These are phyloP conservation scores for Balanococcus diminutus DNA, from an alignment of 2,888 invertebrate genomes.

Conservation along the genomic window DNA sequence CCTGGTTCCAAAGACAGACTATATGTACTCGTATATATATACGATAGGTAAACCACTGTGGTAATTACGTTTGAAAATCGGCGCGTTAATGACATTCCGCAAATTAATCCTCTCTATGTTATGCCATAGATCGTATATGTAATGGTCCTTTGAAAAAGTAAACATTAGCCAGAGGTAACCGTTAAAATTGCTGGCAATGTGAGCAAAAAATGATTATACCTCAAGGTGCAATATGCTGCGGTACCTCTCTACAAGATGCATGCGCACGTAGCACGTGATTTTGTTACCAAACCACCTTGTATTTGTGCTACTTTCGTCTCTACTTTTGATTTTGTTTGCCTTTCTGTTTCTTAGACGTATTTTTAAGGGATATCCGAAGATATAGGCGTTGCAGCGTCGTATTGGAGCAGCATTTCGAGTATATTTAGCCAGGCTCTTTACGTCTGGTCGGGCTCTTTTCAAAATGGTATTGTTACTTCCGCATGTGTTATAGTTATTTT, in stretches of 20 bases:
- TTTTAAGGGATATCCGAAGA: neutral
- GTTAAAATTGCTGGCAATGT: neutral
- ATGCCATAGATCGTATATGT: neutral
- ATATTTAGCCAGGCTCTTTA: slow-evolving; percentile 13
- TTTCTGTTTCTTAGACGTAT: neutral
- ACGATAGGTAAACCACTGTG: neutral
- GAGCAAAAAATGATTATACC: neutral
- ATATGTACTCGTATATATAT: neutral
- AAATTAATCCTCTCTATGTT: neutral
- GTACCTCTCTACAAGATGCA: too few relatives aligned
- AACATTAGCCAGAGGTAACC: neutral
- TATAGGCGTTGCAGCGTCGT: neutral
- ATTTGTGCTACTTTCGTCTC: neutral
- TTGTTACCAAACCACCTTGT: neutral
- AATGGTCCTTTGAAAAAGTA: neutral
- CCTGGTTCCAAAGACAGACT: slow-evolving; percentile 40
- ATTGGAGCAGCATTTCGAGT: neutral
- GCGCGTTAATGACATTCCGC: neutral
- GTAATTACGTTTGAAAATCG: neutral
- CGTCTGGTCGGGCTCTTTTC: neutral
- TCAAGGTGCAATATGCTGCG: slow-evolving; percentile 11
- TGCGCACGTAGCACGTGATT: neutral
- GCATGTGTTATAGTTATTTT: slow-evolving; percentile 52
- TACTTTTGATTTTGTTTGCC: neutral
- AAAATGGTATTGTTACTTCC: slow-evolving; percentile 48